These are phyloP conservation scores for Rhinogobius similis DNA, from an alignment of 2,113 vertebrate species.

Conservation along the genomic window DNA sequence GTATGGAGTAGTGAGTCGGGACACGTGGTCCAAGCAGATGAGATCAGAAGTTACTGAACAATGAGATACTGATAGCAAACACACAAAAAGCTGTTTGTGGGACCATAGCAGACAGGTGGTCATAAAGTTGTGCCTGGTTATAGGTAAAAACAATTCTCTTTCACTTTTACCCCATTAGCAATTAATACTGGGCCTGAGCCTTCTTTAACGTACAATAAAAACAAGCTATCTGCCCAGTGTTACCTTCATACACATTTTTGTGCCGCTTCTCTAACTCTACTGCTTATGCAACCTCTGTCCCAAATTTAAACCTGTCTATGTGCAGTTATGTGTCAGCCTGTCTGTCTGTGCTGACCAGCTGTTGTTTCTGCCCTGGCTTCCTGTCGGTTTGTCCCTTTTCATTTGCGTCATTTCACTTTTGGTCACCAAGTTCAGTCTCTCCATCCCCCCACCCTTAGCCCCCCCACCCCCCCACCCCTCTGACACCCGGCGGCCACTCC, in stretches of 20 bases:
- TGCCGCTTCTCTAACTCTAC: conserved; percentile 34
- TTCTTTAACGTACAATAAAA: neutral
- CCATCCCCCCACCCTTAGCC: conserved; percentile 15
- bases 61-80: neutral
- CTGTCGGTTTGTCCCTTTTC: conserved; percentile 57
- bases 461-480: conserved; percentile 44
- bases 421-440: conserved; percentile 61
- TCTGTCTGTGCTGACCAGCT: conserved; percentile 41
- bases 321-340: conserved; percentile 32
- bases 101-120: neutral
- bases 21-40: neutral
- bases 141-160: neutral
- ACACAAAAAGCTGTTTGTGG: neutral
- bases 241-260: conserved; percentile 41
- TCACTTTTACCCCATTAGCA: neutral
- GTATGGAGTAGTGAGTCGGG: neutral
- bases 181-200: neutral
- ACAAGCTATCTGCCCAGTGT: conserved; percentile 20
- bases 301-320: conserved; percentile 53
- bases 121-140: neutral
- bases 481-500: conserved; percentile 56
- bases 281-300: conserved; percentile 58
- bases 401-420: conserved; percentile 62
- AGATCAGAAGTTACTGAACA: neutral
- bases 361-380: conserved; percentile 38